These are phyloP conservation scores for Drosophila sp. DNA, from an alignment of 1,140 invertebrate genomes.

Conservation along the genomic window DNA sequence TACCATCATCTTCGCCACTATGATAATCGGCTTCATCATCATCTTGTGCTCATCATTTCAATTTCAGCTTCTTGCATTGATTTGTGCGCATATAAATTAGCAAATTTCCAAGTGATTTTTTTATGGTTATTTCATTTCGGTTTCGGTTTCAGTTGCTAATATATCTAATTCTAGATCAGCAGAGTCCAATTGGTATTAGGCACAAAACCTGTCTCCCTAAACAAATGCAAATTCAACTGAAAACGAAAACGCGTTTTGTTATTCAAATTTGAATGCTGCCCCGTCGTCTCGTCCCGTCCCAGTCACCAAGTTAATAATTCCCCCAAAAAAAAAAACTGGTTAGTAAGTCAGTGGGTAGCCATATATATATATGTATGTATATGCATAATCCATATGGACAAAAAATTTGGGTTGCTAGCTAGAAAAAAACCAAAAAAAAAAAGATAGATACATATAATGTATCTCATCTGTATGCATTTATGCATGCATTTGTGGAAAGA, in stretches of 20 bases:
- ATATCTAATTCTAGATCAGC: conserved; percentile 69
- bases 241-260: conserved; percentile 80
- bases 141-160: conserved; percentile 49
- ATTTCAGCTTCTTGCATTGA: conserved; percentile 33
- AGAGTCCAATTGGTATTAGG: conserved; percentile 29
- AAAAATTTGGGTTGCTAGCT: conserved; percentile 1
- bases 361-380: conserved; percentile 21
- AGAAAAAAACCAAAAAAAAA: neutral
- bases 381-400: conserved; percentile 45
- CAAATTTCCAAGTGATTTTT: conserved; percentile 36
- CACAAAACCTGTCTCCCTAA: conserved; percentile 65
- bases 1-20: neutral
- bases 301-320: conserved; percentile 34
- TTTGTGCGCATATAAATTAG: conserved; percentile 67
- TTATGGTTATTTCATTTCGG: conserved; percentile 15
- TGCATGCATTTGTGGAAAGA: neutral
- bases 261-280: conserved; percentile 62
- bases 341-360: conserved; percentile 80
- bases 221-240: conserved; percentile 67
- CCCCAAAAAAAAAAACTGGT: conserved; percentile 59
- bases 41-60: conserved; percentile 1
- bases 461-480: neutral
- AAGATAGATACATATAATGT: neutral
- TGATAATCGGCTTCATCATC: neutral
- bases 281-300: conserved; percentile 35